Conservation (phyloP, 2,888 invertebrate genomes). For the Ormyrus thymus region DNA sequence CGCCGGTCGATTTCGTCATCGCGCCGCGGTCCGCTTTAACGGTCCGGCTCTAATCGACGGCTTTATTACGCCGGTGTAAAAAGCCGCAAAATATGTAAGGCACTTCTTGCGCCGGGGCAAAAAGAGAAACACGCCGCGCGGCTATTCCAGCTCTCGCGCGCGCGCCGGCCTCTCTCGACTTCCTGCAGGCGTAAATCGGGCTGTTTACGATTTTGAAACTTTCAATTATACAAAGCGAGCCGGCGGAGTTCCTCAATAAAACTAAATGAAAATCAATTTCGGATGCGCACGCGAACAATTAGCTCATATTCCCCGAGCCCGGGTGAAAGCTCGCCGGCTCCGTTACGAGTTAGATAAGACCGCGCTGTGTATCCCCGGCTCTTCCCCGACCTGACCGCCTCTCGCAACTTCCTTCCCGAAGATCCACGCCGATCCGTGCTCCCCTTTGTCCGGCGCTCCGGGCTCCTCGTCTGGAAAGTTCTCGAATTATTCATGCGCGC, state of each 20-base stretch:
- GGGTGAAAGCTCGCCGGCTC: no score
- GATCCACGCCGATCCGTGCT: no score
- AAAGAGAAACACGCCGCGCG: no score
- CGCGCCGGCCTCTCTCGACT: no score
- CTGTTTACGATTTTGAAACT: slow-evolving; percentile 21
- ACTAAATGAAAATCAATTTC: slow-evolving; percentile 28
- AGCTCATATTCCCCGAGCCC: not conserved
- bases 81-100: not conserved
- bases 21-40: no score
- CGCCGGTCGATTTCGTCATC: no score
- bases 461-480: no score
- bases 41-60: no score
- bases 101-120: not conserved
- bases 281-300: slow-evolving; percentile 9
- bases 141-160: no score
- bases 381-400: not conserved
- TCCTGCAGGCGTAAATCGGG: slow-evolving; percentile 1
- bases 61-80: not conserved
- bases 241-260: slow-evolving; percentile 21
- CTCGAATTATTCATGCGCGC: no score
- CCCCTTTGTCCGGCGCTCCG: not conserved
- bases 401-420: slow-evolving; percentile 18
- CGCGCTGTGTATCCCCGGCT: not conserved
- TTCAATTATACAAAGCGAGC: slow-evolving; percentile 11
- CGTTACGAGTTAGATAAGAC: no score